phyloP scores from a whole-genome alignment of 2,113 vertebrate species.

The Malaclemys terrapin region DNA sequence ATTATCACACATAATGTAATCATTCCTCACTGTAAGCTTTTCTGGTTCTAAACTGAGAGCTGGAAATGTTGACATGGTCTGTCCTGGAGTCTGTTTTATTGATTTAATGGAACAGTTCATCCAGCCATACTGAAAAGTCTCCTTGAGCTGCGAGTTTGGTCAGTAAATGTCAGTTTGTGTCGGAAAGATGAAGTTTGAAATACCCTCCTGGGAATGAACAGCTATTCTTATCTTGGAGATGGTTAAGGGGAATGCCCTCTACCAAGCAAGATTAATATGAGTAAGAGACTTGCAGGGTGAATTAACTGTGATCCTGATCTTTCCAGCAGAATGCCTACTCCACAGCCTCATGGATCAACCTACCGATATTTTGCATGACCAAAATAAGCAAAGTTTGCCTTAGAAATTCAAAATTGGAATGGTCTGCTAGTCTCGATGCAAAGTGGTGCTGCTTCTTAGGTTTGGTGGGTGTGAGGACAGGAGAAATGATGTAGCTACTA shows the following conservation, averaged over 20 bases:
- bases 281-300: background rate
- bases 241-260: background rate
- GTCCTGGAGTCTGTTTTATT: background rate
- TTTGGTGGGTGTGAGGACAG: too few species aligned
- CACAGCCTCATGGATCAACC: background rate
- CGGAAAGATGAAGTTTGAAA: background rate
- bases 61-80: background rate
- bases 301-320: background rate
- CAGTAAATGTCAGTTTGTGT: background rate
- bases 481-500: too few species aligned
- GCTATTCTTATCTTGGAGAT: background rate
- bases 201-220: background rate
- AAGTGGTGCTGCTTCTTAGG: too few species aligned
- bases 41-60: background rate
- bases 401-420: background rate
- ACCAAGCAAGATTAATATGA: background rate
- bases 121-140: background rate
- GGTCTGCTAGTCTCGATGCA: background rate
- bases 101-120: background rate
- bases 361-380: background rate
- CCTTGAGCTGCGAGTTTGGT: background rate
- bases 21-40: constrained; percentile 3
- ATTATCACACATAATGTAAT: background rate
- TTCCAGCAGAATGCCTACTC: background rate
- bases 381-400: background rate